Percentiles rank a stretch among this genome's conserved stretches.
These are phyloP conservation scores for Tenebrio molitor DNA, from an alignment of 1,140 invertebrate species.

Conservation along the genomic window DNA sequence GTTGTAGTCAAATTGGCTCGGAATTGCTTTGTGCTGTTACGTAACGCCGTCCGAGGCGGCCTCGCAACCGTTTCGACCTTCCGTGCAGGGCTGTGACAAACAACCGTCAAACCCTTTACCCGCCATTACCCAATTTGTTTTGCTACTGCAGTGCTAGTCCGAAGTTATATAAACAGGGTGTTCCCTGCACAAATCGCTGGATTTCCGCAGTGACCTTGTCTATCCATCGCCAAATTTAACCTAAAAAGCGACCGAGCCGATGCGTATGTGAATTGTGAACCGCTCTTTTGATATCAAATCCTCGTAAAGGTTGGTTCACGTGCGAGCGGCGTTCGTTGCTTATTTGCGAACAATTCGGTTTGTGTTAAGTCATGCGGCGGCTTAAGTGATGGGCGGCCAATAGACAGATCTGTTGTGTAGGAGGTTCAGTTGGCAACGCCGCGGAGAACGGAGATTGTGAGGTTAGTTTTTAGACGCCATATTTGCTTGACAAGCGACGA, in stretches of 20 bases:
- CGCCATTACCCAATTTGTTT: constrained; percentile 41
- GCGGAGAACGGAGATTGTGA: no score
- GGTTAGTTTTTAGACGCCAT: constrained; percentile 39
- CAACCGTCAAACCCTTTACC: constrained; percentile 34
- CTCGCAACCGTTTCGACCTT: neutral
- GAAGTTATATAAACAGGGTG: constrained; percentile 33
- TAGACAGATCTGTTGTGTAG: no score
- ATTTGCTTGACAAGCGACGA: no score
- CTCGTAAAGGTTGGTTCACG: neutral
- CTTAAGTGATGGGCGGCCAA: neutral
- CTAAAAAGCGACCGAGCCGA: neutral
- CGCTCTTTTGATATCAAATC: neutral
- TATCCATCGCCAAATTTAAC: neutral
- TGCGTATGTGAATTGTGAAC: neutral
- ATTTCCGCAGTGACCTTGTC: no score
- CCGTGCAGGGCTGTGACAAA: neutral
- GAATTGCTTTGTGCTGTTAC: neutral
- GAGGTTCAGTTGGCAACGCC: no score
- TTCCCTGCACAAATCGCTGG: neutral
- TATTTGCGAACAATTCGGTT: neutral
- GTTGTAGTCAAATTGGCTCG: neutral
- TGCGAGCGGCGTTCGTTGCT: neutral
- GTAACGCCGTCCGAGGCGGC: neutral
- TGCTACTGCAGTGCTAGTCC: constrained; percentile 3
- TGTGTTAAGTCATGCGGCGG: neutral